Percentiles rank a stretch among this genome's conserved stretches.
These are phyloP conservation scores for Austrofundulus limnaeus DNA, from an alignment of 2,113 vertebrate genomes.

Conservation along the genomic window DNA sequence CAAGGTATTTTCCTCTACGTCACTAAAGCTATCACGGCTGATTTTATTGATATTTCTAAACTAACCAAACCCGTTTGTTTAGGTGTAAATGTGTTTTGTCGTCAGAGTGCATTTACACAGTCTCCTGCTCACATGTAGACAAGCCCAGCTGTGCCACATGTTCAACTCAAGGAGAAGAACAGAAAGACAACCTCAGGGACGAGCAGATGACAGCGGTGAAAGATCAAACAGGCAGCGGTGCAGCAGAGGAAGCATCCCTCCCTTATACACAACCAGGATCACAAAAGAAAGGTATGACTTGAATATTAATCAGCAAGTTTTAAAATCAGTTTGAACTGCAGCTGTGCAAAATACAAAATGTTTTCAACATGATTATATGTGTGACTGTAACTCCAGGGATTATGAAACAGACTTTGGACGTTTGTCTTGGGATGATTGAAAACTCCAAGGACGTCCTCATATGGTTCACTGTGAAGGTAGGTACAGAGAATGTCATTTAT, in stretches of 20 bases:
- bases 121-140: conserved; percentile 38
- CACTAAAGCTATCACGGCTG: conserved; percentile 8
- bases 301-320: background rate
- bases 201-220: background rate
- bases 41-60: background rate
- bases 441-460: conserved; percentile 31
- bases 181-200: conserved; percentile 4
- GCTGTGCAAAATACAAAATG: too few species aligned
- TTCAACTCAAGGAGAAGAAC: conserved; percentile 9
- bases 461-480: conserved; percentile 57
- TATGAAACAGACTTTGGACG: conserved; percentile 25
- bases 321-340: background rate
- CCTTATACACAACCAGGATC: conserved; percentile 18
- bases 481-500: background rate
- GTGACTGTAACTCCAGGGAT: conserved; percentile 20
- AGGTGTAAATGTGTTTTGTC: conserved; percentile 18
- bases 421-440: conserved; percentile 11
- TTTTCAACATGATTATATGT: conserved; percentile 15
- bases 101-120: conserved; percentile 34
- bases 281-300: conserved; percentile 47
- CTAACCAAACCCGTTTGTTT: background rate
- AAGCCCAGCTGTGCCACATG: conserved; percentile 34
- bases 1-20: conserved; percentile 62
- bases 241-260: background rate
- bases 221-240: background rate